phyloP scores from a whole-genome alignment of 2,888 invertebrate genomes.

The Cheiracanthium punctorium region DNA sequence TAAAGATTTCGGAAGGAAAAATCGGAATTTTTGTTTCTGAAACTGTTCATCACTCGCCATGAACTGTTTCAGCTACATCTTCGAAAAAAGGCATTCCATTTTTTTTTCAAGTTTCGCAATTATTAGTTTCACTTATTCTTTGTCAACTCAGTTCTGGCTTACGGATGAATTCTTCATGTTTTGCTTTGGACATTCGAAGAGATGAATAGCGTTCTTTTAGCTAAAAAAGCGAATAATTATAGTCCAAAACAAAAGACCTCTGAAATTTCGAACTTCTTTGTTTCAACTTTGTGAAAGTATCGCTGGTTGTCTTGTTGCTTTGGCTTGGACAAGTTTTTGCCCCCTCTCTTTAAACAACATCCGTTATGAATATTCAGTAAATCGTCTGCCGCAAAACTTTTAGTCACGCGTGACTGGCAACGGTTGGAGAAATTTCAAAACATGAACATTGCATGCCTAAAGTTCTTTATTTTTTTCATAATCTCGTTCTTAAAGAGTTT shows the following conservation, averaged over 20 bases:
- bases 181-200: not conserved
- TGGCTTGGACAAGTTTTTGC: not conserved
- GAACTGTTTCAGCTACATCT: no score
- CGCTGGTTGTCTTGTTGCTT: not conserved
- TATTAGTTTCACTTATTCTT: not conserved
- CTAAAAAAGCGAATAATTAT: not conserved
- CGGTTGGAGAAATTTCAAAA: not conserved
- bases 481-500: not conserved
- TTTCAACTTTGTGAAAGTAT: constrained; percentile 5
- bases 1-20: no score
- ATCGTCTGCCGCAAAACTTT: not conserved
- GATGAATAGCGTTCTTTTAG: not conserved
- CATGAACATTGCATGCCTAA: not conserved
- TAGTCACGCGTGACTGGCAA: constrained; percentile 13
- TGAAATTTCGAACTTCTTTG: not conserved
- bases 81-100: not conserved
- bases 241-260: not conserved
- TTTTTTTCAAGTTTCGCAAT: not conserved
- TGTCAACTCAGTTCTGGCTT: not conserved
- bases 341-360: constrained; percentile 1
- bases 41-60: no score
- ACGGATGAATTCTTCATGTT: not conserved
- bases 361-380: constrained; percentile 14
- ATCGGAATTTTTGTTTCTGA: no score
- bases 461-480: not conserved